These are phyloP conservation scores for Ctenoplectra terminalis DNA, from an alignment of 1,140 invertebrate species.

Conservation along the genomic window DNA sequence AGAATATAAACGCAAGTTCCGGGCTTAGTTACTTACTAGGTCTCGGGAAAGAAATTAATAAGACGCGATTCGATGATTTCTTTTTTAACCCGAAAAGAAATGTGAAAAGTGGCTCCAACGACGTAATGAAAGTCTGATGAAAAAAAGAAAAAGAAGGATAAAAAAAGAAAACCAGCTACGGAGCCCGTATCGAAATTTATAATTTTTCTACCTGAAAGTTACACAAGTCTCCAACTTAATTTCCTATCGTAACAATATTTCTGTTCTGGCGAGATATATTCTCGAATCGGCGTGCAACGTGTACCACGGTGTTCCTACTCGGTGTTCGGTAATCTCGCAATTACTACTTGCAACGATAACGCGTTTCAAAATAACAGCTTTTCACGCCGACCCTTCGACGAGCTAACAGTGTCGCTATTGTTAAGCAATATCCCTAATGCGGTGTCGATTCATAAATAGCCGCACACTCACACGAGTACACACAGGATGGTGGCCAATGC, in stretches of 20 bases:
- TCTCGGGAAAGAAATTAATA: constrained; percentile 19
- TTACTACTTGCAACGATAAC: constrained; percentile 33
- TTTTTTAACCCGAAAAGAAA: not conserved
- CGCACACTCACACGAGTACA: not conserved
- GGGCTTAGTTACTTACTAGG: constrained; percentile 18
- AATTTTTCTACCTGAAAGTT: not conserved
- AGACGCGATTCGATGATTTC: constrained; percentile 32
- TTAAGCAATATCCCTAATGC: constrained; percentile 58
- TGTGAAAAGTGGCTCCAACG: not conserved
- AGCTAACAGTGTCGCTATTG: constrained; percentile 39
- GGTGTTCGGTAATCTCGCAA: constrained; percentile 20
- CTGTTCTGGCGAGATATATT: not conserved
- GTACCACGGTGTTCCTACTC: not conserved
- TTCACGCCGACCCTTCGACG: constrained; percentile 36
- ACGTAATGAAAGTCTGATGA: not conserved
- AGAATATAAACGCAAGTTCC: constrained; percentile 41
- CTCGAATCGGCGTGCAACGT: not conserved
- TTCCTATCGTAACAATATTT: too few relatives aligned
- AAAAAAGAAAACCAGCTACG: not conserved
- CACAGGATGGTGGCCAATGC: not conserved
- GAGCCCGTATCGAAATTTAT: not conserved
- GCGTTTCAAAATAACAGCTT: constrained; percentile 48
- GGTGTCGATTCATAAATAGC: constrained; percentile 50
- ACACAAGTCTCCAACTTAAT: not conserved
- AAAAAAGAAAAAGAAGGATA: too few relatives aligned